Evolutionary conservation across 2,113 vertebrate genomes (phyloP), one percentile per base, ranked within the genome.

Genomic region (Salvator merianae): DNA sequence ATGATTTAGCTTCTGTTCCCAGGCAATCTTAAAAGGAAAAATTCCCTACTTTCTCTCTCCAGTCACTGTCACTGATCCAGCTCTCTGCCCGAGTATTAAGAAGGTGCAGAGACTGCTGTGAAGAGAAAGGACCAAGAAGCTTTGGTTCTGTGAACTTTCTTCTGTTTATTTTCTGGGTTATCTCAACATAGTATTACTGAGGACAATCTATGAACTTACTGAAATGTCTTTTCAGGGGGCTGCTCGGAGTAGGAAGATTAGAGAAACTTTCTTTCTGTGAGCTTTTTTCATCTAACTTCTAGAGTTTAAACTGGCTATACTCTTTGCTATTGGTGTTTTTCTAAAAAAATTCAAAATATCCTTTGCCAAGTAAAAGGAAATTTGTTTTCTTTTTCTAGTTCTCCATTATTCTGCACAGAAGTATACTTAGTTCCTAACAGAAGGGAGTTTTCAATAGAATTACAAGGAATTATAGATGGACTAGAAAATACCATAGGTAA

Each of bases 401-500:
- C 84, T 86, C 63, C 79, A 55, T 66, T 81, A 81, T 92, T 91
- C 22, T 81, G 87, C 82, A 83, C 87, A 82, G 88, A 87, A 80
- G 66, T 95, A 32, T 87, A 77, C 65, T 72, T 95, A 77, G 38
- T 69, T 53, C 95, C 94, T 73, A 90, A 88, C 71, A 93, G 91
- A 94, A 79, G 91, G 74, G 85, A 93, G 7, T 93, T 96, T 90
- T 91, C 92, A 50, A 65, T 69, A 81, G 89, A 94, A 81, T 89
- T 95, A 84, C 91, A 95, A 88, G 90, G 93, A 69, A 88, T 95
- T 86, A 12, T 95, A 63, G 32, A 93, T 91, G 87, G 86, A 71
- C 87, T 95, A 77, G 93, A 95, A 91, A 87, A 91, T 63, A 88
- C 83, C 75, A 87, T 96, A 87, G 94, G 95, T 96, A 92, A 88